These are phyloP conservation scores for Geothlypis trichas DNA, from an alignment of 2,113 vertebrate genomes.

Conservation along the genomic window DNA sequence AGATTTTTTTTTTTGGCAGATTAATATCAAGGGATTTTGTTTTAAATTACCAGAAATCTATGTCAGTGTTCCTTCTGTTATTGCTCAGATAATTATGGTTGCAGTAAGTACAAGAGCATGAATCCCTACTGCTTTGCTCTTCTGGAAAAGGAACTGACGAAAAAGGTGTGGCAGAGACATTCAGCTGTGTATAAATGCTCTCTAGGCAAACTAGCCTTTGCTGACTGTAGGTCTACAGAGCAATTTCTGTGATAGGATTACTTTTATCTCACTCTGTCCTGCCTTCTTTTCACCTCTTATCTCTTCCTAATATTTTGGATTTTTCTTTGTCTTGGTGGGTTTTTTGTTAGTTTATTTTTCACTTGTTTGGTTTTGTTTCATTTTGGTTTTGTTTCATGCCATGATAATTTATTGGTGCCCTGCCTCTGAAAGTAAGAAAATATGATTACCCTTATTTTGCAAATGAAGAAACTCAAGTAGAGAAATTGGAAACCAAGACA, in stretches of 20 bases:
- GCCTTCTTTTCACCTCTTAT: background rate
- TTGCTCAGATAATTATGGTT: background rate
- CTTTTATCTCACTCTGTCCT: background rate
- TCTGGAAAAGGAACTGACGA: background rate
- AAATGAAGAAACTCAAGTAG: background rate
- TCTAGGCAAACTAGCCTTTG: background rate
- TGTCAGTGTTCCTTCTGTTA: background rate
- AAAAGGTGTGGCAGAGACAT: background rate
- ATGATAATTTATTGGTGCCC: background rate
- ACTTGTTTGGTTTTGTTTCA: background rate
- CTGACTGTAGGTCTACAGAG: background rate
- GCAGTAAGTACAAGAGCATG: background rate
- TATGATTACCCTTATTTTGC: background rate
- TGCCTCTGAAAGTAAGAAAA: background rate
- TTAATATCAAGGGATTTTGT: background rate
- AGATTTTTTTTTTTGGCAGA: background rate
- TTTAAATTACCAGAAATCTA: background rate
- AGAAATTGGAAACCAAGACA: background rate
- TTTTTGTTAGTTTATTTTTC: background rate
- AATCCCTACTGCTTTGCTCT: background rate
- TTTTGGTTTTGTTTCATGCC: background rate
- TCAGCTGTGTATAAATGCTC: background rate
- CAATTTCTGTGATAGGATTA: background rate
- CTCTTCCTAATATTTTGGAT: background rate
- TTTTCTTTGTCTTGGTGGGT: no score